Evolutionary conservation across 2,888 invertebrate species (phyloP), one percentile per base, ranked within the genome.

Genomic region (Perizoma affinitatum): DNA sequence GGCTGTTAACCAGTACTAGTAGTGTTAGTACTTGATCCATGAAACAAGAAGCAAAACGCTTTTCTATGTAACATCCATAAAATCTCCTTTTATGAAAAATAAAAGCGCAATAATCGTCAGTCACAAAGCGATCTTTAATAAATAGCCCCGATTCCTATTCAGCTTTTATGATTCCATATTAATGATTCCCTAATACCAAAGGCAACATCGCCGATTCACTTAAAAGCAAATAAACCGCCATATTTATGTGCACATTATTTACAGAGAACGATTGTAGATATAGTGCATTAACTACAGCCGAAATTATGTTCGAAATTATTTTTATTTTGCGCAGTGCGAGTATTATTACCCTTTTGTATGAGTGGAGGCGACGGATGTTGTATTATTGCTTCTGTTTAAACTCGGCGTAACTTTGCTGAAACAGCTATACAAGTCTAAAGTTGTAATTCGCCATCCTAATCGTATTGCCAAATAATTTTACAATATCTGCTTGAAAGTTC

Each of bases 341-440:
- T 54, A 70, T 76, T 79, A 80, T 75, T 72, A 73, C 73, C 63
- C 65, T 74, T 78, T 78, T 77, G 73, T 79, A 78, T 78, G 75
- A 79, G 76, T 79, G 22, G 22, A 79, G 75, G 67, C 69, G 75
- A 74, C 76, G 76, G 66, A 69, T 68, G 74, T 76, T 79, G 74
- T 75, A 74, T 78, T 83, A 83, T 83, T 82, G 75, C 81, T 81
- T 83, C 80, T 82, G 78, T 72, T 79, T 76, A 68, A n/a, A 22
- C 11, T 11, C n/a, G 67, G 55, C 73, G 70, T 70, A 69, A 69
- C 72, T 42, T 45, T 40, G 33, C 22, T 7, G 40, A 22, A 52
- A 42, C 47, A 36, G 42, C 42, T 51, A 34, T 44, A 4, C 5
- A 46, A 9, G 5, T 46, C 33, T 42, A 42, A 4, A 4, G 8